A percentile compares a stretch with the other conserved stretches of the same genome.
These are phyloP conservation scores for Troilus luridus DNA, from an alignment of 2,888 invertebrate genomes.

Conservation along the genomic window DNA sequence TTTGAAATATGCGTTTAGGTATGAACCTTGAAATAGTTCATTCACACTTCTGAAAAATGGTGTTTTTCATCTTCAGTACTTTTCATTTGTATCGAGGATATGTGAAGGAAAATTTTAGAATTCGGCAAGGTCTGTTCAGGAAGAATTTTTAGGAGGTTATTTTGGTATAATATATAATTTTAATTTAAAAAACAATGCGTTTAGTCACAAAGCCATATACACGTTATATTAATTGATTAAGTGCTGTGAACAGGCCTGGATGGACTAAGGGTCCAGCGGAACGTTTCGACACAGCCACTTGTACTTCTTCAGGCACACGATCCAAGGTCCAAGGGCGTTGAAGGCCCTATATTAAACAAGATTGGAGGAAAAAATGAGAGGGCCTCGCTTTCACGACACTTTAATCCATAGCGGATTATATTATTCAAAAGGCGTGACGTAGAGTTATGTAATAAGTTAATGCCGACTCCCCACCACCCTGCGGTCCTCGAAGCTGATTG, in stretches of 20 bases:
- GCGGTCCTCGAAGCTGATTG: neutral
- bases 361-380: constrained; percentile 16
- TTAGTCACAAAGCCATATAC: neutral
- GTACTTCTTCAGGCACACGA: constrained; percentile 41
- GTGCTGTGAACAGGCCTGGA: neutral
- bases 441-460: constrained; percentile 59
- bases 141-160: too few species aligned
- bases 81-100: too few species aligned
- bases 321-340: constrained; percentile 40
- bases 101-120: too few species aligned
- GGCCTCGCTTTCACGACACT: constrained; percentile 57
- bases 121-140: too few species aligned
- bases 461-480: constrained; percentile 38
- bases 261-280: neutral
- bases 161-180: neutral
- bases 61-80: too few species aligned
- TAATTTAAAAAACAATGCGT: neutral
- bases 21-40: too few species aligned
- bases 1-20: too few species aligned
- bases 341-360: constrained; percentile 50
- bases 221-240: neutral
- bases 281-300: constrained; percentile 38
- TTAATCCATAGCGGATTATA: constrained; percentile 60
- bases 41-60: too few species aligned
- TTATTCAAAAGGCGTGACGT: constrained; percentile 60